A percentile compares a stretch with the other conserved stretches of the same genome.
Conservation (phyloP, 1,140 invertebrate species). For the Temnothorax longispinosus region DNA sequence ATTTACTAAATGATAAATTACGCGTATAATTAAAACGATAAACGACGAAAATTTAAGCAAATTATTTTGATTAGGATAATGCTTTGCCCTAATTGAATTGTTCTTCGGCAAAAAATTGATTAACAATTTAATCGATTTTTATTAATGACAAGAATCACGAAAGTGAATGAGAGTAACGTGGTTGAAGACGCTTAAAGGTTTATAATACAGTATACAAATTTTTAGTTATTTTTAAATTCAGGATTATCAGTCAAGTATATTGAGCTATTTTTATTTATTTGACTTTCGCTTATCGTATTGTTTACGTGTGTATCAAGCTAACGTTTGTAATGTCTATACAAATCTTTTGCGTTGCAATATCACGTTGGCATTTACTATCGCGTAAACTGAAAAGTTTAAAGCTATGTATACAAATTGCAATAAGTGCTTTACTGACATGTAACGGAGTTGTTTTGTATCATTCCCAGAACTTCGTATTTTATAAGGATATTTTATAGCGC, state of each 20-base stretch:
- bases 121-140: neutral
- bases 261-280: neutral
- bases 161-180: neutral
- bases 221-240: neutral
- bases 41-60: neutral
- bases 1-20: neutral
- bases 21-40: neutral
- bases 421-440: neutral
- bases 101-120: neutral
- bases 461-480: conserved; percentile 5
- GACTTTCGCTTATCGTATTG: neutral
- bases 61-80: neutral
- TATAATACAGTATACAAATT: neutral
- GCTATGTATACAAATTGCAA: conserved; percentile 4
- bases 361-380: neutral
- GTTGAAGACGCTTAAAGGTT: neutral
- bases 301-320: neutral
- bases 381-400: neutral
- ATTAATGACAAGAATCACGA: neutral
- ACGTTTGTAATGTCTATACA: neutral
- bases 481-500: neutral
- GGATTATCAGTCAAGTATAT: neutral
- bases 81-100: neutral
- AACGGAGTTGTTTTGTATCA: neutral
- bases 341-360: conserved; percentile 2